Conservation (phyloP, 2,797 vertebrate species). For the Hemibagrus guttatus region DNA sequence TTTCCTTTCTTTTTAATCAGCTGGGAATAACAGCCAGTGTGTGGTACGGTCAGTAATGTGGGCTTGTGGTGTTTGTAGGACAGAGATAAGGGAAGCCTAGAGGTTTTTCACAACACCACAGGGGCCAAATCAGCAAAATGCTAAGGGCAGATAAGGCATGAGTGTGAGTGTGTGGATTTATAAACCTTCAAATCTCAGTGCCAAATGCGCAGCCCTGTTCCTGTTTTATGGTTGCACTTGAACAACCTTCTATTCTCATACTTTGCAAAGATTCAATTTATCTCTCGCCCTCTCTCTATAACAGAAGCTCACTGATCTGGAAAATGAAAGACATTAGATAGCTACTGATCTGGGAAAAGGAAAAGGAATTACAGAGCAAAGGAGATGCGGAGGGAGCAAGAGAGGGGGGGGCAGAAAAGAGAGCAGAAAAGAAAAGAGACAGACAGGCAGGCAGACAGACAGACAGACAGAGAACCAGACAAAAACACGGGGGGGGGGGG, state of each 20-base stretch:
- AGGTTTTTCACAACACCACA: constrained; percentile 3
- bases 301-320: constrained; percentile 8
- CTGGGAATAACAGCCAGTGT: neutral
- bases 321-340: constrained; percentile 33
- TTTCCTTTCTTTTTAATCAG: neutral
- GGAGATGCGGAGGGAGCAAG: neutral
- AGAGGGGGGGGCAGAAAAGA: neutral
- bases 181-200: constrained; percentile 20
- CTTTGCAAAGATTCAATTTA: constrained; percentile 23
- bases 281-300: neutral
- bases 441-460: neutral
- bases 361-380: neutral
- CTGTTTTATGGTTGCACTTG: constrained; percentile 8
- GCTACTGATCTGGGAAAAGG: neutral
- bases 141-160: constrained; percentile 23
- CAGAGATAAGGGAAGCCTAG: constrained; percentile 24
- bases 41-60: constrained; percentile 13
- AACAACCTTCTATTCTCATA: constrained; percentile 25
- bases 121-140: constrained; percentile 28
- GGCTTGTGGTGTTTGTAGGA: constrained; percentile 4
- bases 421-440: neutral
- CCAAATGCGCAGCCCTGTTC: constrained; percentile 2
- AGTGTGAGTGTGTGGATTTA: neutral
- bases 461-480: neutral
- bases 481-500: neutral